phyloP scores from a whole-genome alignment of 2,888 invertebrate species.

The Blastobasis lacticolella region DNA sequence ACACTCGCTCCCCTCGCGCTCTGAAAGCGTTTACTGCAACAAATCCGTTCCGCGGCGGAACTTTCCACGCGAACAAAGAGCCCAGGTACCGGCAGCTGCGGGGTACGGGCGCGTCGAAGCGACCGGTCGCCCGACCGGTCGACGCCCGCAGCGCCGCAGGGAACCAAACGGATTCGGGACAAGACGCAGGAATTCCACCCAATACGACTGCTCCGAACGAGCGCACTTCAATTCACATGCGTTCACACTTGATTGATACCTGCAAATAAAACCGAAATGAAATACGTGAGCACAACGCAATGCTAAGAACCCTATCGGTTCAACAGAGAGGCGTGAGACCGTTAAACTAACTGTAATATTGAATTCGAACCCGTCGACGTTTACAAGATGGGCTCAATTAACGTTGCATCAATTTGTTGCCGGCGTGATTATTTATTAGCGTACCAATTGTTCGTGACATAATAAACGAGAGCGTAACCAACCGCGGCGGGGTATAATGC shows the following conservation, averaged over 20 bases:
- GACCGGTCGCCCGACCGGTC: slow-evolving; percentile 17
- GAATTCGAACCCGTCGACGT: slow-evolving; percentile 19
- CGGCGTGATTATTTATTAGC: slow-evolving; percentile 52
- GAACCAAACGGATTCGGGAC: slow-evolving; percentile 54
- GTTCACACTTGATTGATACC: too few relatives aligned
- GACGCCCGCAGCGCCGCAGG: slow-evolving; percentile 10
- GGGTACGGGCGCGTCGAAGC: slow-evolving; percentile 41
- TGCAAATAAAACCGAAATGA: too few relatives aligned
- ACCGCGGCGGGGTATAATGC: slow-evolving; percentile 52
- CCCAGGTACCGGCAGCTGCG: slow-evolving; percentile 62
- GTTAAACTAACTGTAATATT: slow-evolving; percentile 49
- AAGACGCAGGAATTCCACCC: slow-evolving; percentile 30
- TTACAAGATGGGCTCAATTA: slow-evolving; percentile 47
- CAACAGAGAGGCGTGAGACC: slow-evolving; percentile 28
- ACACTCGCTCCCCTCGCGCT: slow-evolving; percentile 15
- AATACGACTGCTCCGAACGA: too few relatives aligned
- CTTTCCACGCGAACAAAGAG: slow-evolving; percentile 62
- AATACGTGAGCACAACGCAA: too few relatives aligned
- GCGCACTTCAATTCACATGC: too few relatives aligned
- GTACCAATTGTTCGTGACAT: slow-evolving; percentile 60
- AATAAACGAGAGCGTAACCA: slow-evolving; percentile 58
- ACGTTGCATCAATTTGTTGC: slow-evolving; percentile 58
- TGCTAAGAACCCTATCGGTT: too few relatives aligned
- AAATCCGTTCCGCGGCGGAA: slow-evolving; percentile 44
- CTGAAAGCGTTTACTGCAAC: slow-evolving; percentile 26